Conservation (phyloP, 1,140 invertebrate species). For the Neocloeon triangulifer region DNA sequence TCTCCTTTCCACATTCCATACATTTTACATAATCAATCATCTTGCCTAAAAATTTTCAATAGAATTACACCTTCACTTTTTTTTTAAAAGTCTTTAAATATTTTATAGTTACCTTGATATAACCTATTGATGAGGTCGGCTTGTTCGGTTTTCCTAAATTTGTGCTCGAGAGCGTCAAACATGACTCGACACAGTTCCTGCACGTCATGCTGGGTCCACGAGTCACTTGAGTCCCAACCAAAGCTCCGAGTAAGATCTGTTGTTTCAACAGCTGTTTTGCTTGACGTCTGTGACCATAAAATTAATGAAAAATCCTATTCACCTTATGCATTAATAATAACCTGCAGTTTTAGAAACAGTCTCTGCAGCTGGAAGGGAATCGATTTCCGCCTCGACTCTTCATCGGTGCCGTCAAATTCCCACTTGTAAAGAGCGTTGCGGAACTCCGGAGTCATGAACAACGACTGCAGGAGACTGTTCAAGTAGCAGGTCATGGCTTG, state of each 20-base stretch:
- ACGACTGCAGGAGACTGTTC: slow-evolving; percentile 70
- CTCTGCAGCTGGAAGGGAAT: slow-evolving; percentile 78
- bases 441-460: slow-evolving; percentile 91
- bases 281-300: slow-evolving; percentile 36
- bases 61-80: too few relatives aligned
- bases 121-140: slow-evolving; percentile 59
- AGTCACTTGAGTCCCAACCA: slow-evolving; percentile 76
- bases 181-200: slow-evolving; percentile 79
- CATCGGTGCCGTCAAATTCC: slow-evolving; percentile 45
- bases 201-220: slow-evolving; percentile 85
- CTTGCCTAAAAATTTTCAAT: slow-evolving; percentile 47
- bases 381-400: slow-evolving; percentile 33
- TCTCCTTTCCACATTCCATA: slow-evolving; percentile 65
- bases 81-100: too few relatives aligned
- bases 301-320: too few relatives aligned
- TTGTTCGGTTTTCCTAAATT: slow-evolving; percentile 66
- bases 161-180: slow-evolving; percentile 77
- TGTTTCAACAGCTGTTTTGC: slow-evolving; percentile 54
- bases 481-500: slow-evolving; percentile 90
- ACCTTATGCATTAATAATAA: slow-evolving; percentile 17
- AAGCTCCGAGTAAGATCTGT: slow-evolving; percentile 74
- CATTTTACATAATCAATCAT: slow-evolving; percentile 87
- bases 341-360: slow-evolving; percentile 69
- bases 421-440: slow-evolving; percentile 74
- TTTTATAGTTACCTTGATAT: slow-evolving; percentile 50